Evolutionary conservation across 2,113 vertebrate genomes (phyloP), one percentile per base, ranked within the genome.

Genomic region (Sinosuthora webbiana): DNA sequence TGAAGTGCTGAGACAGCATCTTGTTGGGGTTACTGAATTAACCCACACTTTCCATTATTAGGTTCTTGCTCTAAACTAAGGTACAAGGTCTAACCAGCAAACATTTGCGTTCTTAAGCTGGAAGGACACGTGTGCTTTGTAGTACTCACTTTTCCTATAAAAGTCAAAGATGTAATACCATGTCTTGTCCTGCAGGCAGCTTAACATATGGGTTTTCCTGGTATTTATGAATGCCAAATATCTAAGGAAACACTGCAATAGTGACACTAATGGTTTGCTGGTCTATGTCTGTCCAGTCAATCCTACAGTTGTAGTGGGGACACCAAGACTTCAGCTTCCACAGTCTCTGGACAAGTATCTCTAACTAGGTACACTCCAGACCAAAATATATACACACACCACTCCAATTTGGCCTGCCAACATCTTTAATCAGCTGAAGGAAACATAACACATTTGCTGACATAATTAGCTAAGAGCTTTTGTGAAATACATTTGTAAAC

Each of bases 11-110:
- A 90, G 15, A 41, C 39, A 79, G 57, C 62, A 93, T 33, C 42
- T 91, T 59, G 23, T 33, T 50, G 18, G 11, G 21, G 39, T 84
- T 47, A 82, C 42, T 41, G 45, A 79, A 56, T 56, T 70, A 81
- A 59, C 9, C 16, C 33, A 70, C 4, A 22, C 3, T 59, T 78
- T n/a, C 73, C 24, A 44, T 42, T 59, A 49, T 37, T 57, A 56
- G 8, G 4, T 28, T 89, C n/a, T 62, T 18, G 44, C 15, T 78
- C 60, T 47, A 52, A 86, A 71, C 41, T 31, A 35, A 31, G 15
- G 47, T 65, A 35, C 69, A 91, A 92, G 17, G 23, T 76, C 78
- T 55, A 94, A 57, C n/a, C 47, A 91, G 52, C 3, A 91, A 91
- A 82, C 12, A 67, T 1, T 31, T 53, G 8, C 37, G 37, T 31